A percentile compares a stretch with the other conserved stretches of the same genome.
These are phyloP conservation scores for Nemoura dubitans DNA, from an alignment of 2,888 invertebrate species.

Conservation along the genomic window DNA sequence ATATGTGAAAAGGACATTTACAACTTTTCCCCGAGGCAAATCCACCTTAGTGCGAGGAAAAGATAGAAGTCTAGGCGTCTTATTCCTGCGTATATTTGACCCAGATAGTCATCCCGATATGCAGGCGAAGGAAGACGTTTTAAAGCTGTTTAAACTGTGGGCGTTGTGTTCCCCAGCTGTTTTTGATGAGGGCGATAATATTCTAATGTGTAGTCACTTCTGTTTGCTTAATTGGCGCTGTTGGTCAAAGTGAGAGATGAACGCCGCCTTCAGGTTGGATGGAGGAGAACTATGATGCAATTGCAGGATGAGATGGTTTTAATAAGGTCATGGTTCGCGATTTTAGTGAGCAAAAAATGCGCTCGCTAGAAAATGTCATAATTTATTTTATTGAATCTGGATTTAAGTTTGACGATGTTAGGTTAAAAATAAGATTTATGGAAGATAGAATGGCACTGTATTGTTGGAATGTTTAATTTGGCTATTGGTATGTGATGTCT, in stretches of 20 bases:
- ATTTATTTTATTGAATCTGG: neutral
- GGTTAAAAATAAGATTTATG: too few relatives aligned
- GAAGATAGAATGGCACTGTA: too few relatives aligned
- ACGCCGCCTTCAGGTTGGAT: neutral
- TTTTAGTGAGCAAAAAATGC: neutral
- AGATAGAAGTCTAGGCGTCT: too few relatives aligned
- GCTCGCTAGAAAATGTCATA: neutral
- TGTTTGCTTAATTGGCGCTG: neutral
- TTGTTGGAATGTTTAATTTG: too few relatives aligned
- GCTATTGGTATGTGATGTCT: too few relatives aligned
- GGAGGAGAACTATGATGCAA: neutral
- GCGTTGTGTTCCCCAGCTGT: neutral
- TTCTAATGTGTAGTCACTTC: neutral
- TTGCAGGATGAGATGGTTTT: neutral
- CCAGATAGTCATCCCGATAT: neutral
- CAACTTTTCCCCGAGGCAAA: too few relatives aligned
- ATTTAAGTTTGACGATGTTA: neutral
- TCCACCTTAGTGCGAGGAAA: too few relatives aligned
- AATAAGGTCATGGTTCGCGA: neutral
- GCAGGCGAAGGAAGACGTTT: neutral
- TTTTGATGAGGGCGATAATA: neutral
- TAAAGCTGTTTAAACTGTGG: neutral
- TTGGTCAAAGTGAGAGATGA: neutral
- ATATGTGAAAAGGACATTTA: neutral
- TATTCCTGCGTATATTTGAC: neutral